Evolutionary conservation across 2,113 vertebrate species (phyloP).

Genomic region (Rhizomys pruinosus): DNA sequence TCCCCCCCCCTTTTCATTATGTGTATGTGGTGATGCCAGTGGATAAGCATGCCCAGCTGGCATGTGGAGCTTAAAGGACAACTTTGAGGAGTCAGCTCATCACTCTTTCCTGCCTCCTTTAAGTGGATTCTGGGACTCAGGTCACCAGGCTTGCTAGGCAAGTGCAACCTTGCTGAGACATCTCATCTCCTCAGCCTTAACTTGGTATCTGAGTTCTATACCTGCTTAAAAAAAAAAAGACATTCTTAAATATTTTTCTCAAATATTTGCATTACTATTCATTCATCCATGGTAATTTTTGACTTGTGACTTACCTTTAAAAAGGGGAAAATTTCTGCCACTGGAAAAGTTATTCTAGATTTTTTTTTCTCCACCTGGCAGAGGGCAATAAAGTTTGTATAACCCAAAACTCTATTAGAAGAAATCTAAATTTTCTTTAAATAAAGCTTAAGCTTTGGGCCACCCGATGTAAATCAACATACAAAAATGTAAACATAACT

Average conservation of each 20-base stretch:
- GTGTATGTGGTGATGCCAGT: not conserved
- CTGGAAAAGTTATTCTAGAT: conserved; percentile 27
- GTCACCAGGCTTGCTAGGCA: not conserved
- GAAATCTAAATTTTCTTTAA: conserved; percentile 59
- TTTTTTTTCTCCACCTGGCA: too few species aligned
- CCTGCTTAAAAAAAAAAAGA: conserved; percentile 41
- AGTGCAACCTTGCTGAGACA: not conserved
- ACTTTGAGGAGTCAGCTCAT: too few species aligned
- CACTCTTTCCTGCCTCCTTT: not conserved
- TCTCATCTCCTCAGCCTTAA: not conserved
- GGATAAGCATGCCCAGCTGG: not conserved
- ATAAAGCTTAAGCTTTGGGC: conserved; percentile 38
- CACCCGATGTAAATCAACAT: conserved; percentile 80
- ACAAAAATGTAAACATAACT: conserved; percentile 86
- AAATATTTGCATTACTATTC: conserved; percentile 31
- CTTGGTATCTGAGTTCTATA: conserved; percentile 7
- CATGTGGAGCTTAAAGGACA: not conserved
- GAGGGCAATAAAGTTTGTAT: conserved; percentile 35
- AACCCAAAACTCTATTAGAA: conserved; percentile 52
- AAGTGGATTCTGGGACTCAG: not conserved
- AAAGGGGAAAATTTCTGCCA: not conserved
- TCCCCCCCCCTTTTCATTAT: too few species aligned
- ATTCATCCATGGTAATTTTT: conserved; percentile 35
- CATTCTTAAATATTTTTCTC: not conserved
- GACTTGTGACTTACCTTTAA: conserved; percentile 37